Conservation (phyloP, 2,113 vertebrate species). For the Rhipidura dahli region DNA sequence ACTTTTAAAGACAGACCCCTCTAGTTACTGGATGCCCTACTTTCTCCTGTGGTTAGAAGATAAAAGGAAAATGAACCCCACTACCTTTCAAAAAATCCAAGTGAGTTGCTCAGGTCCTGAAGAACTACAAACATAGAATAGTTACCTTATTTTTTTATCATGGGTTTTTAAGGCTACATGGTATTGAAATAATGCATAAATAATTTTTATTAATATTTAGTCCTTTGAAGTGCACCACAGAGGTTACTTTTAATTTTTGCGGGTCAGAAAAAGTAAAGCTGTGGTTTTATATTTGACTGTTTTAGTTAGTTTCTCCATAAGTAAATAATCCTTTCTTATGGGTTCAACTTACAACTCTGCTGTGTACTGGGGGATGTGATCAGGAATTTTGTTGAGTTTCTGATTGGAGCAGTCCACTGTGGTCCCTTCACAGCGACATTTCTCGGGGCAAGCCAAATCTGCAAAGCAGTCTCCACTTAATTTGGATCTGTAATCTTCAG, state of each 20-base stretch:
- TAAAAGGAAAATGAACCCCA: neutral
- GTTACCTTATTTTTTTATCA: neutral
- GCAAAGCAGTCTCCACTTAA: conserved; percentile 97
- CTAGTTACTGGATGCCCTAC: neutral
- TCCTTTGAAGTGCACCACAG: neutral
- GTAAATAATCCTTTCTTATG: neutral
- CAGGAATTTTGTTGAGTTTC: conserved; percentile 93
- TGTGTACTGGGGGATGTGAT: conserved; percentile 95
- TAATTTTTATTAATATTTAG: neutral
- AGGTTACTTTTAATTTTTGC: neutral
- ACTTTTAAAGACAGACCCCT: neutral
- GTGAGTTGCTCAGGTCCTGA: neutral
- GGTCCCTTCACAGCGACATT: conserved; percentile 96
- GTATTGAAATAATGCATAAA: neutral
- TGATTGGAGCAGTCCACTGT: conserved; percentile 98
- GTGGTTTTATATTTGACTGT: neutral
- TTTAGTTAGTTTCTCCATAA: neutral
- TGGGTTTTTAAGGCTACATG: neutral
- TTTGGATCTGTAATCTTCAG: conserved; percentile 97
- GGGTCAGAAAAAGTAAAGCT: neutral
- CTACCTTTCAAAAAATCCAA: neutral
- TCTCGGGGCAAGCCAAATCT: conserved; percentile 95
- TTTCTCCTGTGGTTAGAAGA: neutral
- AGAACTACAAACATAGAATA: neutral
- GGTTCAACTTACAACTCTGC: conserved; percentile 90